These are phyloP conservation scores for Nemotelus nigrinus DNA, from an alignment of 2,888 invertebrate genomes.

Conservation along the genomic window DNA sequence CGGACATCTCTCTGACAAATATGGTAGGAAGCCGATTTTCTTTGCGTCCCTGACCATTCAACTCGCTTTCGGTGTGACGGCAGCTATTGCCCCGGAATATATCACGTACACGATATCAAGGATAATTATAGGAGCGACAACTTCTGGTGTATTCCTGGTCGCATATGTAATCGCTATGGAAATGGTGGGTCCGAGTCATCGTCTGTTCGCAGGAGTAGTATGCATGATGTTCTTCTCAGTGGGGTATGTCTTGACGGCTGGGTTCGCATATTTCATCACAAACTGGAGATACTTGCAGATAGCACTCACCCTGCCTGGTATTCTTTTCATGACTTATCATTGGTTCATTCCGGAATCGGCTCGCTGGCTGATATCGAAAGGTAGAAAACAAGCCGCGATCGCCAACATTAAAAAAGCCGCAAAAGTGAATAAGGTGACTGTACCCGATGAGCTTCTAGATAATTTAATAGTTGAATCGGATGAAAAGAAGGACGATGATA, in stretches of 20 bases:
- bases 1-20: slow-evolving; percentile 77
- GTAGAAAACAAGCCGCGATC: slow-evolving; percentile 71
- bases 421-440: slow-evolving; percentile 71
- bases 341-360: slow-evolving; percentile 82
- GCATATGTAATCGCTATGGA: slow-evolving; percentile 82
- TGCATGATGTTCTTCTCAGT: slow-evolving; percentile 80
- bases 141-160: slow-evolving; percentile 80
- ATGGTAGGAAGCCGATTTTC: slow-evolving; percentile 77
- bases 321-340: slow-evolving; percentile 75
- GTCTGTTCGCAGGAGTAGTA: slow-evolving; percentile 76
- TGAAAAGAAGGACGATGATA: slow-evolving; percentile 57
- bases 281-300: slow-evolving; percentile 78
- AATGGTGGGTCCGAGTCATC: slow-evolving; percentile 77
- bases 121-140: slow-evolving; percentile 76
- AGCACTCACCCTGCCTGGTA: slow-evolving; percentile 74
- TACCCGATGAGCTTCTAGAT: slow-evolving; percentile 68
- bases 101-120: slow-evolving; percentile 74
- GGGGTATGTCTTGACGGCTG: slow-evolving; percentile 76
- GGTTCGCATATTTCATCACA: slow-evolving; percentile 73
- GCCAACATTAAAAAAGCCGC: slow-evolving; percentile 72
- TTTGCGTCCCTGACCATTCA: slow-evolving; percentile 76
- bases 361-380: slow-evolving; percentile 76
- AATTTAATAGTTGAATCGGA: slow-evolving; percentile 66
- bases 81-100: slow-evolving; percentile 75
- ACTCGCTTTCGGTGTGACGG: slow-evolving; percentile 73